Conservation (phyloP, 1,140 invertebrate genomes). For the Heliconius eleuchia region DNA sequence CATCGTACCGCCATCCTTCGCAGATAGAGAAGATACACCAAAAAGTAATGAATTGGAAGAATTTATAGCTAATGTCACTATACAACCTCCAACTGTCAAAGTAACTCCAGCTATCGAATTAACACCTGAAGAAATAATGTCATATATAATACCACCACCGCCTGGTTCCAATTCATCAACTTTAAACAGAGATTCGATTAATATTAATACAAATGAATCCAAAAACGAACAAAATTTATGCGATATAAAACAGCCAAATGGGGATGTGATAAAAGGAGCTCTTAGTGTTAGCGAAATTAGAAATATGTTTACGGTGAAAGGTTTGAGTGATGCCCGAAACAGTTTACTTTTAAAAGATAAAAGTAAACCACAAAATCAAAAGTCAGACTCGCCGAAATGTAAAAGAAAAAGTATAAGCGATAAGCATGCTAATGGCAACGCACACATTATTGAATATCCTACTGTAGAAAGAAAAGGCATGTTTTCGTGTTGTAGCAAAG, state of each 20-base stretch:
- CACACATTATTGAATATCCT: conserved; percentile 84
- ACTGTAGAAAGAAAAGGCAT: conserved; percentile 85
- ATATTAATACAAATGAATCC: conserved; percentile 55
- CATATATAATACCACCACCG: conserved; percentile 91
- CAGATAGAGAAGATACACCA: conserved; percentile 80
- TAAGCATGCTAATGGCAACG: conserved; percentile 69
- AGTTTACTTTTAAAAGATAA: conserved; percentile 79
- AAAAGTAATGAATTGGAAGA: conserved; percentile 84
- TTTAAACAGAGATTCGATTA: conserved; percentile 67
- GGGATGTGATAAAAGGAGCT: conserved; percentile 76
- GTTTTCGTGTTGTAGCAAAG: conserved; percentile 85
- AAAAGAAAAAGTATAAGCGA: conserved; percentile 75
- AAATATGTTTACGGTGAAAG: conserved; percentile 79
- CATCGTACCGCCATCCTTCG: conserved; percentile 87
- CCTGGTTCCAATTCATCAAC: conserved; percentile 81
- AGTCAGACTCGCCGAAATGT: conserved; percentile 74
- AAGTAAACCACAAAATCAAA: conserved; percentile 60
- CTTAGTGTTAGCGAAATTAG: conserved; percentile 80
- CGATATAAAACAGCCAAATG: conserved; percentile 63
- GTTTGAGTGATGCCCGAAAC: conserved; percentile 78
- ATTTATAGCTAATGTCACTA: conserved; percentile 90
- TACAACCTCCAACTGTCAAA: conserved; percentile 89
- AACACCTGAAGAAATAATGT: conserved; percentile 89
- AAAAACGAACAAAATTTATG: conserved; percentile 50
- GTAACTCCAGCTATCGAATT: conserved; percentile 86